phyloP scores from a whole-genome alignment of 2,888 invertebrate genomes.

The Agrotis puta region DNA sequence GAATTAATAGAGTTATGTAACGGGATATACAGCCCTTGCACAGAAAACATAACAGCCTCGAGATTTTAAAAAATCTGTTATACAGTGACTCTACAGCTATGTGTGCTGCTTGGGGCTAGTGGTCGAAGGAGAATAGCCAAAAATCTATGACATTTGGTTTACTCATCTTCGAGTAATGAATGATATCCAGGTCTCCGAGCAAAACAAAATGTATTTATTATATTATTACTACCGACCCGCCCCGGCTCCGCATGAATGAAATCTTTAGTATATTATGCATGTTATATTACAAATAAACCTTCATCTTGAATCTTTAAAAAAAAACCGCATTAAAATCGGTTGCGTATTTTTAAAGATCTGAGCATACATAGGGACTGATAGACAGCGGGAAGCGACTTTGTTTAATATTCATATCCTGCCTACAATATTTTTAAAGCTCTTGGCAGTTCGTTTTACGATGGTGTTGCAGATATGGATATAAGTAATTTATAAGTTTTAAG shows the following conservation, averaged over 20 bases:
- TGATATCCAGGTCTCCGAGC: background rate
- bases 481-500: background rate
- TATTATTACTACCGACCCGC: no score
- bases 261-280: no score
- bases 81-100: background rate
- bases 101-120: background rate
- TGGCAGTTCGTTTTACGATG: no score
- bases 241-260: no score
- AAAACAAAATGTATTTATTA: background rate
- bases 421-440: background rate
- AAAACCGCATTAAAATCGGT: no score
- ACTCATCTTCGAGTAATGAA: slow-evolving; percentile 14
- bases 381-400: no score
- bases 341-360: no score
- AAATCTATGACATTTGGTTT: background rate
- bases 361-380: no score
- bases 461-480: background rate
- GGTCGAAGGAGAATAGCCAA: background rate
- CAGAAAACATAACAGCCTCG: background rate
- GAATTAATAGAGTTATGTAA: background rate
- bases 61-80: background rate
- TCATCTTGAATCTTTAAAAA: no score
- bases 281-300: no score
- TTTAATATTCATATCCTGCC: background rate
- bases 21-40: background rate